Conservation (phyloP, 2,888 invertebrate species). For the Tanytarsus gracilentus region DNA sequence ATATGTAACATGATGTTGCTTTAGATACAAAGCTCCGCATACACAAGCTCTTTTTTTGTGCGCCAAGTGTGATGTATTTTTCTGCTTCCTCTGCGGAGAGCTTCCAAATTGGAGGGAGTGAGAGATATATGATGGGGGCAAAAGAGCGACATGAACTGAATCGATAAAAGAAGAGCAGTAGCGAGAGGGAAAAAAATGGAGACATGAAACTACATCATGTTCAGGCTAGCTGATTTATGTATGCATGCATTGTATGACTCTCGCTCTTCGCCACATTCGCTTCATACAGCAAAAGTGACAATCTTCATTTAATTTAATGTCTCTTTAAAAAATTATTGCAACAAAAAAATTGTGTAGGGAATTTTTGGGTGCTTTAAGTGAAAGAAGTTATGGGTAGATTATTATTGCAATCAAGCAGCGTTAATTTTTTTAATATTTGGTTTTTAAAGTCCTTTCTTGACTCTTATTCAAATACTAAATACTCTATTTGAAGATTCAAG, state of each 20-base stretch:
- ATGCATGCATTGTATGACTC: neutral
- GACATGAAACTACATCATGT: conserved; percentile 5
- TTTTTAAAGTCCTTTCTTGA: no score
- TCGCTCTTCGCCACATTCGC: neutral
- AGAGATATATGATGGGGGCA: neutral
- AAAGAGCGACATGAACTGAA: conserved; percentile 25
- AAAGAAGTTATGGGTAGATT: no score
- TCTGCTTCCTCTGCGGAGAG: neutral
- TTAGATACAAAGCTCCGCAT: conserved; percentile 5
- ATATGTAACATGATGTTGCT: conserved; percentile 23
- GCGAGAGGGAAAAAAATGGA: conserved; percentile 10
- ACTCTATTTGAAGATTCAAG: no score
- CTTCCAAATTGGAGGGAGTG: neutral
- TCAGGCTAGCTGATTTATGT: neutral
- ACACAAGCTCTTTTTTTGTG: neutral
- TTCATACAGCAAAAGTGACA: neutral
- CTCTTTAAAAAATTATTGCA: no score
- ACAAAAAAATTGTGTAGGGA: no score
- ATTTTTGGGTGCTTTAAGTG: no score
- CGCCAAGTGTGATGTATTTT: conserved; percentile 20
- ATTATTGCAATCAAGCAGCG: no score
- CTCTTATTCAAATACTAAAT: no score
- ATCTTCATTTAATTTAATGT: neutral
- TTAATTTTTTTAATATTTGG: no score
- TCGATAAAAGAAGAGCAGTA: conserved; percentile 18